Conservation (phyloP, 2,888 invertebrate genomes). For the Drosophila phalerata region DNA sequence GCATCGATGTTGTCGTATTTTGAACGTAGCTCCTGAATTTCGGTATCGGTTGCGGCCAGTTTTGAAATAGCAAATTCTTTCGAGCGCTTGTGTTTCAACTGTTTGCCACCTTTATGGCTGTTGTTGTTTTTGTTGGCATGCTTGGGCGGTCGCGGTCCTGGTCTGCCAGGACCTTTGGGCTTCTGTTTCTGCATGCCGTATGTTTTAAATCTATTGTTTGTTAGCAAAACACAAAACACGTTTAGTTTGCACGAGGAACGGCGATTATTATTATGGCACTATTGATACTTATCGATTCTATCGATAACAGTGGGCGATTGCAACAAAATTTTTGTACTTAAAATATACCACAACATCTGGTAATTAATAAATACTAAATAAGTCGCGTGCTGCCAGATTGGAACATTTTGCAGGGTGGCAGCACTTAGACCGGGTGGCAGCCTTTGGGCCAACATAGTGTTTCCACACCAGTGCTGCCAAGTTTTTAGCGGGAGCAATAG, state of each 20-base stretch:
- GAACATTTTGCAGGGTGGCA: no score
- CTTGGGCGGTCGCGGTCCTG: constrained; percentile 14
- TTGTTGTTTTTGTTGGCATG: constrained; percentile 1
- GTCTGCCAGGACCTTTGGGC: constrained; percentile 29
- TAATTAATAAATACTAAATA: no score
- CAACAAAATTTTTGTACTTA: no score
- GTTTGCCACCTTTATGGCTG: constrained; percentile 17
- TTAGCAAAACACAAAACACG: constrained; percentile 38
- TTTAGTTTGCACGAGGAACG: constrained; percentile 25
- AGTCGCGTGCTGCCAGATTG: no score
- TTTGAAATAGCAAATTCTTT: constrained; percentile 43
- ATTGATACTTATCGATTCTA: background rate
- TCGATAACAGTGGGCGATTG: background rate
- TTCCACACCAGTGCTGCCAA: no score
- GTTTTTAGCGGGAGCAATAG: no score
- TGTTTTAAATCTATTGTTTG: constrained; percentile 22
- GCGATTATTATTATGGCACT: background rate
- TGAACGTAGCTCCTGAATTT: constrained; percentile 66
- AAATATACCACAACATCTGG: no score
- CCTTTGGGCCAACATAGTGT: no score
- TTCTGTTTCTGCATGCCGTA: constrained; percentile 41
- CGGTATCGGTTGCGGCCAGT: constrained; percentile 64
- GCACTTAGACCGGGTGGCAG: no score
- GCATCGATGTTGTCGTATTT: constrained; percentile 72
- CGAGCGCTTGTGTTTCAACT: constrained; percentile 31